phyloP scores from a whole-genome alignment of 1,140 invertebrate genomes.

The Drosophila erecta region DNA sequence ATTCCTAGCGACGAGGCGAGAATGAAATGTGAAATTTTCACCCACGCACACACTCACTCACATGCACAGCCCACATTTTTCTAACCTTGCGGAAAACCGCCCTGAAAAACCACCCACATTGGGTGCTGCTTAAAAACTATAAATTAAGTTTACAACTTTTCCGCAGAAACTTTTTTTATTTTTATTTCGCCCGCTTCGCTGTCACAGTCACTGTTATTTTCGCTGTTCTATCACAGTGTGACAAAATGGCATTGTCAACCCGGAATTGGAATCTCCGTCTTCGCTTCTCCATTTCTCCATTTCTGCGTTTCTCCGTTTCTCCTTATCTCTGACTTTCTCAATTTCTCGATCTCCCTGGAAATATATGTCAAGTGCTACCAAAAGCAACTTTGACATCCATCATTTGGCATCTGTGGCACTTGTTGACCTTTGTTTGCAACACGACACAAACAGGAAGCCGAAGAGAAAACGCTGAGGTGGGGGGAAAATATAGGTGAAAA shows the following conservation, averaged over 20 bases:
- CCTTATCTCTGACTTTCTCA: constrained; percentile 3
- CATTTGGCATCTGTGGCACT: constrained; percentile 71
- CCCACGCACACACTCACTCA: neutral
- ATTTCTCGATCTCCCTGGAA: constrained; percentile 29
- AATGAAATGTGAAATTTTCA: constrained; percentile 78
- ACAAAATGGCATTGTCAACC: constrained; percentile 71
- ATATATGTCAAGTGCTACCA: constrained; percentile 65
- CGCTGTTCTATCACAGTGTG: constrained; percentile 75
- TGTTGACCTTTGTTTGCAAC: constrained; percentile 64
- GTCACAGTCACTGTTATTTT: constrained; percentile 57
- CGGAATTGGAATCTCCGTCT: constrained; percentile 29
- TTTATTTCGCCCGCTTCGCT: neutral
- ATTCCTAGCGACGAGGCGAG: constrained; percentile 75
- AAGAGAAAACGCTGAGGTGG: neutral
- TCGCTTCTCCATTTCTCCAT: constrained; percentile 2
- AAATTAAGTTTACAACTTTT: constrained; percentile 83
- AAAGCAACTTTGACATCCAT: constrained; percentile 75
- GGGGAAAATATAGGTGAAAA: constrained; percentile 1
- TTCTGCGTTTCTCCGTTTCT: constrained; percentile 8
- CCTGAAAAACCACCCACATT: neutral
- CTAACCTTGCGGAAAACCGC: constrained; percentile 25
- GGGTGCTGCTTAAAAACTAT: constrained; percentile 79
- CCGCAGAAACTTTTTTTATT: constrained; percentile 57
- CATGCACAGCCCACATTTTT: constrained; percentile 50
- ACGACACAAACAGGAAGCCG: constrained; percentile 30